These are phyloP conservation scores for Columbina picui DNA, from an alignment of 2,113 vertebrate genomes.

Conservation along the genomic window DNA sequence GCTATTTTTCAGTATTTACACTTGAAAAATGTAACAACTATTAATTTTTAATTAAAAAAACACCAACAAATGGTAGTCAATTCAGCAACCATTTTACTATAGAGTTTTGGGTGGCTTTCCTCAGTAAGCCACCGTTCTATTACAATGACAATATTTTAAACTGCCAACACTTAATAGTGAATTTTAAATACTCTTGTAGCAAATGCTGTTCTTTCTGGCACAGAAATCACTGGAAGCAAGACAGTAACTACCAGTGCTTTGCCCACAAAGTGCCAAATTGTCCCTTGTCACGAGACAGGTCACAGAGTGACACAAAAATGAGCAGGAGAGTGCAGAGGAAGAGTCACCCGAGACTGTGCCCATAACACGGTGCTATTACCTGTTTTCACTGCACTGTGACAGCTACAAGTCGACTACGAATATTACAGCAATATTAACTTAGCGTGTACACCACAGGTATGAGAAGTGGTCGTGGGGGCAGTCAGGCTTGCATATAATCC, in stretches of 20 bases:
- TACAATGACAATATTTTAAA: neutral
- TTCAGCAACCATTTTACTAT: neutral
- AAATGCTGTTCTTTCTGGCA: neutral
- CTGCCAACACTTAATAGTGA: neutral
- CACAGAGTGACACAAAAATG: neutral
- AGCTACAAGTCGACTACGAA: neutral
- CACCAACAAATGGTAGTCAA: accelerated
- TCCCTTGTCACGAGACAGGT: neutral
- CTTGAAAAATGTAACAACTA: neutral
- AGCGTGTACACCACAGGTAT: neutral
- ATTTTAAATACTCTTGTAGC: neutral
- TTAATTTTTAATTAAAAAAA: neutral
- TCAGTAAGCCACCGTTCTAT: neutral
- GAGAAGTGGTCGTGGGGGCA: neutral
- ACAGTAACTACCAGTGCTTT: too few species aligned
- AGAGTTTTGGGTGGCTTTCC: neutral
- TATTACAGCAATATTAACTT: neutral
- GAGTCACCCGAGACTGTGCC: neutral
- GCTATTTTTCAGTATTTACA: conserved; percentile 63
- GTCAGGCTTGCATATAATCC: neutral
- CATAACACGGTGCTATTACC: neutral
- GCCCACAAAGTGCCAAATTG: neutral
- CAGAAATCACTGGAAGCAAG: neutral
- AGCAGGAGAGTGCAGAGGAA: neutral
- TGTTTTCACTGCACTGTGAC: neutral